Conservation (phyloP, 2,888 invertebrate species). For the Calameuta pallipes region DNA sequence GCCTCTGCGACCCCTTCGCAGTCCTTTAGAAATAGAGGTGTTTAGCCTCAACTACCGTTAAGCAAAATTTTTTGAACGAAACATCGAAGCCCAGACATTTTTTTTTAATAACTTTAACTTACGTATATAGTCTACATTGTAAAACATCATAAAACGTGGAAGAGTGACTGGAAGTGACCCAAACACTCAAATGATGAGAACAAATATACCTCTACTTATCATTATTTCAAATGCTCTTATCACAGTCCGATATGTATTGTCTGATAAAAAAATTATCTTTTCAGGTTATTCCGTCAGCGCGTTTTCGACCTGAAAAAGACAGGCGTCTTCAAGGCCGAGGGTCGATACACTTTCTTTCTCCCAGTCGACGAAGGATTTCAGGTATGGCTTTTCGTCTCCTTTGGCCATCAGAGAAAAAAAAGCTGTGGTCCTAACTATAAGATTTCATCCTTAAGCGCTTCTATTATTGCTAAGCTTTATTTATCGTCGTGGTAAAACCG, state of each 20-base stretch:
- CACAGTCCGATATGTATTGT: not conserved
- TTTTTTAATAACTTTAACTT: not conserved
- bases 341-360: conserved; percentile 89
- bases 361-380: conserved; percentile 91
- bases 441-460: not conserved
- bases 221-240: not conserved
- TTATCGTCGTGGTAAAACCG: not conserved
- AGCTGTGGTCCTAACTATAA: not conserved
- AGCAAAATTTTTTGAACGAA: not conserved
- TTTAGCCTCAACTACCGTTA: not conserved
- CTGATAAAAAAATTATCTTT: conserved; percentile 39
- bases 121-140: not conserved
- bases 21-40: not conserved
- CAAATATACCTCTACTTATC: conserved; percentile 11
- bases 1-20: not conserved
- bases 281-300: conserved; percentile 80
- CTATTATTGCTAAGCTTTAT: not conserved
- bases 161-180: not conserved
- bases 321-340: conserved; percentile 80
- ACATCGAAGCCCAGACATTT: not conserved
- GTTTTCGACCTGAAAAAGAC: conserved; percentile 79
- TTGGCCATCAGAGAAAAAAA: not conserved
- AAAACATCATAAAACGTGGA: not conserved
- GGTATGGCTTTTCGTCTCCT: conserved; percentile 67
- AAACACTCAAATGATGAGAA: not conserved